Base-by-base conservation (phyloP, 2,888 invertebrate genomes). In the Copidosoma aretas region DNA sequence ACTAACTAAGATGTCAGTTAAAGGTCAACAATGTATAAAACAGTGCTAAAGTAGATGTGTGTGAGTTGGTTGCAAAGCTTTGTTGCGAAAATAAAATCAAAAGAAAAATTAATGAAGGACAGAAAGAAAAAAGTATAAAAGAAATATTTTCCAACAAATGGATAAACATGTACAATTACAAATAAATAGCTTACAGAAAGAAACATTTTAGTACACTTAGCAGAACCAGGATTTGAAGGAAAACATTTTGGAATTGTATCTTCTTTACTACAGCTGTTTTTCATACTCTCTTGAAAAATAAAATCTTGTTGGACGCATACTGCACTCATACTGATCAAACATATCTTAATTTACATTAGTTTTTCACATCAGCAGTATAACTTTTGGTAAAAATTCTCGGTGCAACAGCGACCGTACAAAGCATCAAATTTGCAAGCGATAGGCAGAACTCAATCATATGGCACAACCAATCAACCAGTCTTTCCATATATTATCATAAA, bases 151-250 rank as follows among this genome's bases (percentile, higher is more conserved):
- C 12, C 4, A 12, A 46, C 14, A 46, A 15, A 46, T 46, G 12
- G 17, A 8, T 46, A n/a, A n/a, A n/a, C 32, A 32, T 32, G 60
- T 65, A 66, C 32, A 59, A 60, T 61, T 32, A 64, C 1, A 52
- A 57, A 14, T 21, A 43, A 54, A 25, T 60, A 19, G 74, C 80
- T 81, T 72, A 82, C 82, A 71, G 73, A 72, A 66, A 75, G 74
- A 65, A 78, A 73, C 57, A 72, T 73, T 71, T 80, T 77, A 54
- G 77, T 77, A 65, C 76, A 73, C 69, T 77, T 77, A 60, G 72
- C 73, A 73, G 77, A 71, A 64, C 81, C 78, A 52, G 79, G 78
- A 71, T 81, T 76, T 19, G 77, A 75, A 72, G 80, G 80, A 60
- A 76, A 78, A 79, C 81, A 80, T 73, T 78, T 80, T 59, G 77